These are phyloP conservation scores for Chironomus tepperi DNA, from an alignment of 1,140 invertebrate species.

Conservation along the genomic window DNA sequence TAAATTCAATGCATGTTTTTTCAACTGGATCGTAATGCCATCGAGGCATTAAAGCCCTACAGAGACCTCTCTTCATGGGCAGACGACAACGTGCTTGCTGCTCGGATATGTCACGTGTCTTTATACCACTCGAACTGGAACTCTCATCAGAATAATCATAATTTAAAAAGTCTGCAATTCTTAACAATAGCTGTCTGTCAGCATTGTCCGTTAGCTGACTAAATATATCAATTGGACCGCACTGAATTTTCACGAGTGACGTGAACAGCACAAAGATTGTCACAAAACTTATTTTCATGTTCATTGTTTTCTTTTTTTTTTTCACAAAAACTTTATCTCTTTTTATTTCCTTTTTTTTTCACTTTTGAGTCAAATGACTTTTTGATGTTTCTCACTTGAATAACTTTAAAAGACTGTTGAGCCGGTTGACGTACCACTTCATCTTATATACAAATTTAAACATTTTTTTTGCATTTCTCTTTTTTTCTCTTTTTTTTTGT, in stretches of 20 bases:
- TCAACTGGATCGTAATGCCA: conserved; percentile 44
- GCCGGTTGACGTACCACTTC: not conserved
- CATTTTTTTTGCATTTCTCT: conserved; percentile 6
- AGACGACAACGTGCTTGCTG: conserved; percentile 30
- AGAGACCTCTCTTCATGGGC: conserved; percentile 45
- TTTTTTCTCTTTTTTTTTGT: not conserved
- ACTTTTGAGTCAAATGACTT: not conserved
- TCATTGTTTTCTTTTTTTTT: not conserved
- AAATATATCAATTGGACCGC: conserved; percentile 3
- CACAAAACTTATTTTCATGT: conserved; percentile 16
- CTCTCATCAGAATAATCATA: not conserved
- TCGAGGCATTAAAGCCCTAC: conserved; percentile 47
- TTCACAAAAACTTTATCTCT: not conserved
- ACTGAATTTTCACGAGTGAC: not conserved
- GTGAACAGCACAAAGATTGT: not conserved
- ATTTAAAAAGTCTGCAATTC: not conserved
- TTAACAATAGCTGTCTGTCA: not conserved
- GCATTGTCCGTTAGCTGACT: not conserved
- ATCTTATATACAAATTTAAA: not conserved
- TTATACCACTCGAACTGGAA: not conserved
- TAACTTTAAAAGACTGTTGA: not conserved
- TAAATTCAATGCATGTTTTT: conserved; percentile 50
- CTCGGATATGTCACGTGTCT: not conserved
- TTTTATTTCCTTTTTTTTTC: not conserved
- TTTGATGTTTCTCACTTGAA: conserved; percentile 20